These are phyloP conservation scores for Hycleus phaleratus DNA, from an alignment of 1,140 invertebrate species.

Conservation along the genomic window DNA sequence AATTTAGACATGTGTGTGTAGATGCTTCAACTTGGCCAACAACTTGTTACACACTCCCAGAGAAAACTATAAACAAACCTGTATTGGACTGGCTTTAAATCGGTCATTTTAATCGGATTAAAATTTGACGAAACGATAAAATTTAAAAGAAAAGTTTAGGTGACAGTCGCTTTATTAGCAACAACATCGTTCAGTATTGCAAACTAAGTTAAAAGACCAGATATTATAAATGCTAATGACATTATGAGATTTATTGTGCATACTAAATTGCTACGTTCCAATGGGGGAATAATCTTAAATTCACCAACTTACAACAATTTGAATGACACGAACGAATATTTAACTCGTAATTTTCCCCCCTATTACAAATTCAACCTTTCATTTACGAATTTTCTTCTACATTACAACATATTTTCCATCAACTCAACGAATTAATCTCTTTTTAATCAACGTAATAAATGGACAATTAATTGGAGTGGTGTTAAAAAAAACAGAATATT, in stretches of 20 bases:
- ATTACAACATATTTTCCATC: no score
- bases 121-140: no score
- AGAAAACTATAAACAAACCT: constrained; percentile 16
- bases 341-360: neutral
- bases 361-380: no score
- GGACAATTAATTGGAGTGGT: no score
- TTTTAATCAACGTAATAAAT: no score
- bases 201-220: constrained; percentile 15
- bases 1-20: no score
- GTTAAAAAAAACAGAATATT: no score
- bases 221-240: constrained; percentile 16
- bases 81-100: no score
- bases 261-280: constrained; percentile 11
- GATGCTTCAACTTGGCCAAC: constrained; percentile 9
- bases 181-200: neutral
- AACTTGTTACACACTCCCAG: constrained; percentile 18
- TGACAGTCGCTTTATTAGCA: constrained; percentile 1
- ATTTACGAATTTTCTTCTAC: no score
- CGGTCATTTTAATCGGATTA: no score
- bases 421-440: no score
- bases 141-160: no score
- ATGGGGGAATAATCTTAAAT: constrained; percentile 4
- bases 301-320: constrained; percentile 5
- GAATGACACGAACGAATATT: constrained; percentile 2
- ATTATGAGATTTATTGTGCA: constrained; percentile 17